Base-by-base conservation (phyloP, 1,140 invertebrate species). In the Calliopsis andreniformis region DNA sequence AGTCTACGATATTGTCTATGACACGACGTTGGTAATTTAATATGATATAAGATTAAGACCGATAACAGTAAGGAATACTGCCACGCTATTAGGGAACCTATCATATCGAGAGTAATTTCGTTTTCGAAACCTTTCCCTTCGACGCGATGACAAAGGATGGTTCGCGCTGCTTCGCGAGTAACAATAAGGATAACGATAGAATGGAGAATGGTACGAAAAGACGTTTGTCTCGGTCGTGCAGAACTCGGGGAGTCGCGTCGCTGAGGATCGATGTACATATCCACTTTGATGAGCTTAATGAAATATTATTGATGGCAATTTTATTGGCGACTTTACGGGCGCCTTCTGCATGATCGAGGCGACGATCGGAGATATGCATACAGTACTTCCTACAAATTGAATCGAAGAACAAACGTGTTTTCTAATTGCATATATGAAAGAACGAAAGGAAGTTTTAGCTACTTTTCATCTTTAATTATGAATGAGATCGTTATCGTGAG, bases 361-460 rank as follows among this genome's bases (percentile, higher is more conserved):
- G 42, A 49, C n/a, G 43, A 56, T 2, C 12, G 35, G 51, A 58
- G 14, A 23, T 63, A 23, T 64, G 56, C 61, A 47, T 39, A 39
- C 59, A 32, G 42, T 30, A 20, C 71, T 81, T 80, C 72, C 80
- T 82, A 77, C 79, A 82, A 82, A 81, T 77, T 49, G 80, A 80
- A 69, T 25, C 16, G 25, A 18, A 63, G 43, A 45, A 67, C 18
- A 28, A 43, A 28, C 16, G 30, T 5, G 6, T 39, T 39, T 0
- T 20, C 3, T 30, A 25, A 8, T 28, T 16, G 3, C 0, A 20
- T 35, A 45, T 12, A 18, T 16, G 18, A 3, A 4, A 14, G 3
- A 18, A 45, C 0, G 23, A 45, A n/a, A 2, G 20, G 30, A n/a
- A 66, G 16, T 5, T 18, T 2, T 4, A n/a, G 20, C 6, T 3